Percentiles rank a stretch among this genome's conserved stretches.
phyloP scores from a whole-genome alignment of 2,113 vertebrate genomes.

The Actinemys pallida region DNA sequence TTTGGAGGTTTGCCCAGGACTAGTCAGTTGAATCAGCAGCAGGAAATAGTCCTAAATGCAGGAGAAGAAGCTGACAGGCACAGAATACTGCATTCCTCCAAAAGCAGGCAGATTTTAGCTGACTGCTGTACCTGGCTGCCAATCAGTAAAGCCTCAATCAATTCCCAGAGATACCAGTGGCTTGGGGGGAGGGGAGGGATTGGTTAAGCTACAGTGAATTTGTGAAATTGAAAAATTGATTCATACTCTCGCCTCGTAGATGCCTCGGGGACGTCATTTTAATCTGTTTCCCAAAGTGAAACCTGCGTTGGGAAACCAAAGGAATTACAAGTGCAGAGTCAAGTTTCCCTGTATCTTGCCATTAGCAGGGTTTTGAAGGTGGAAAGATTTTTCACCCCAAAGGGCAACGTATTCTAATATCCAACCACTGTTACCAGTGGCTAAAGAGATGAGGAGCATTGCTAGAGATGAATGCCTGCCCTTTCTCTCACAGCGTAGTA shows the following conservation, averaged over 20 bases:
- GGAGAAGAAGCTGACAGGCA: background rate
- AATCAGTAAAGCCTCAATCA: background rate
- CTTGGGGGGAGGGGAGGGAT: background rate
- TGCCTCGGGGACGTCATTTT: background rate
- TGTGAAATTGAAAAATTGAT: background rate
- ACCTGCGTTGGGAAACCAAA: background rate
- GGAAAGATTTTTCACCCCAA: constrained; percentile 4
- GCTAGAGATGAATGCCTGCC: background rate
- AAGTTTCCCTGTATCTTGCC: background rate
- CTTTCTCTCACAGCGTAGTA: background rate
- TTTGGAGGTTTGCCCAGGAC: background rate
- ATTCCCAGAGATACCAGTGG: background rate
- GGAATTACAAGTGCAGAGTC: background rate
- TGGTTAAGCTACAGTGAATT: constrained; percentile 2
- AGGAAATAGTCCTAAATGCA: background rate
- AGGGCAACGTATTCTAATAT: background rate
- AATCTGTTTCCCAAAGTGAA: background rate
- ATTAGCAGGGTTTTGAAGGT: background rate
- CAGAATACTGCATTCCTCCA: background rate
- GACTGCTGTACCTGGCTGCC: background rate
- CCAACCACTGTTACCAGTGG: background rate
- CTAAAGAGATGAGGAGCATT: background rate
- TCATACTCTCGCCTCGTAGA: background rate
- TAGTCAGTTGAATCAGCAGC: background rate
- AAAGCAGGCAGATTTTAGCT: fast-evolving